phyloP scores from a whole-genome alignment of 1,140 invertebrate species.

The Gonioctena quinquepunctata region DNA sequence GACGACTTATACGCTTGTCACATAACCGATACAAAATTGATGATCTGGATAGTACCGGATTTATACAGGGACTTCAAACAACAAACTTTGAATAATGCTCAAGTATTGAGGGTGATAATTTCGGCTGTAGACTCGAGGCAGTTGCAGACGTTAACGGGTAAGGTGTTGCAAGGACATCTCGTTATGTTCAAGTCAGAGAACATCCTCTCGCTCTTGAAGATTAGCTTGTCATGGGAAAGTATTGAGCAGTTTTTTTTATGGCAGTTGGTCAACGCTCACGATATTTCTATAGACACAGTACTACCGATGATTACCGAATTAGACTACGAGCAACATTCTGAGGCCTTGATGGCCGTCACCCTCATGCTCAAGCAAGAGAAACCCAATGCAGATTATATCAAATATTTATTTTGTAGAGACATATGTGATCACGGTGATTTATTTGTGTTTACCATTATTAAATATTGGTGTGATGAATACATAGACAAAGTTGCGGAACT shows the following conservation, averaged over 20 bases:
- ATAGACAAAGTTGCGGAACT: slow-evolving; percentile 88
- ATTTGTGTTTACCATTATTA: slow-evolving; percentile 86
- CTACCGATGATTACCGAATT: slow-evolving; percentile 88
- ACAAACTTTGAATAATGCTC: slow-evolving; percentile 81
- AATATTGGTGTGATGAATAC: slow-evolving; percentile 91
- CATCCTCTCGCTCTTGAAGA: slow-evolving; percentile 72
- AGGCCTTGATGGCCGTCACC: slow-evolving; percentile 89
- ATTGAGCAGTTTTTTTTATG: slow-evolving; percentile 96
- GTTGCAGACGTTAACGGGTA: slow-evolving; percentile 86
- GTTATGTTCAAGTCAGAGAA: slow-evolving; percentile 80
- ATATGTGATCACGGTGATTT: slow-evolving; percentile 72
- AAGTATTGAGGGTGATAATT: slow-evolving; percentile 84
- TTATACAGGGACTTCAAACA: slow-evolving; percentile 89
- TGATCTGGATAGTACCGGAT: slow-evolving; percentile 89
- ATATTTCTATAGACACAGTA: slow-evolving; percentile 87
- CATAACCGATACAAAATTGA: slow-evolving; percentile 82
- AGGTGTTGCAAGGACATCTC: slow-evolving; percentile 86
- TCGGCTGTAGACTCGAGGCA: slow-evolving; percentile 87
- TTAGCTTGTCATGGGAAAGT: slow-evolving; percentile 92
- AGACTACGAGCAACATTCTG: slow-evolving; percentile 84
- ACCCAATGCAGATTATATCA: slow-evolving; percentile 82
- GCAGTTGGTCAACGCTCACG: slow-evolving; percentile 92
- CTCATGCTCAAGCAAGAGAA: slow-evolving; percentile 90
- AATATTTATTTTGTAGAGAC: slow-evolving; percentile 80
- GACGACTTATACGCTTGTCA: slow-evolving; percentile 85